phyloP scores from a whole-genome alignment of 2,888 invertebrate genomes.

The Cheilosia vulpina region DNA sequence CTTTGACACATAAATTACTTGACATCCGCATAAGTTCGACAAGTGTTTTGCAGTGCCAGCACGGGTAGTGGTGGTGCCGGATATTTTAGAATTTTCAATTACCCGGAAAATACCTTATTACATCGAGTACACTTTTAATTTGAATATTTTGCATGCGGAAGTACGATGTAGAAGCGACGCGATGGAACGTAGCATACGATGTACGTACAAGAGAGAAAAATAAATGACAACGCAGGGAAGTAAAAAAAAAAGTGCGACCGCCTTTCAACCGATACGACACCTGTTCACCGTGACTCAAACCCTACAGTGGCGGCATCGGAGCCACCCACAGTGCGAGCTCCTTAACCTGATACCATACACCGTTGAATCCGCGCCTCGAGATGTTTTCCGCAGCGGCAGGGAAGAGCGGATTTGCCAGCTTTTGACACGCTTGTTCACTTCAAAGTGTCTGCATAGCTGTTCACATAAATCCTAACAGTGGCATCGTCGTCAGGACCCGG shows the following conservation, averaged over 20 bases:
- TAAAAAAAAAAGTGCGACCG: conserved; percentile 4
- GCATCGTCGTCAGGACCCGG: background rate
- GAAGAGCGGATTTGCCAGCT: conserved; percentile 57
- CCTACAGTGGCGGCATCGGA: background rate
- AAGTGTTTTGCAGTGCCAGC: conserved; percentile 22
- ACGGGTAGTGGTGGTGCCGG: conserved; percentile 17
- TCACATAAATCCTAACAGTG: conserved; percentile 4
- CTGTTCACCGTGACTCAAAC: conserved; percentile 23
- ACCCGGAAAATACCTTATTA: conserved; percentile 67
- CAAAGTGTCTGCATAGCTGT: conserved; percentile 42
- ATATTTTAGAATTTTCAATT: conserved; percentile 67
- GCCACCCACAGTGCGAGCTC: conserved; percentile 21
- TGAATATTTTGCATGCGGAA: conserved; percentile 63
- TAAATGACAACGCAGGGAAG: background rate
- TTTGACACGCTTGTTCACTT: conserved; percentile 69
- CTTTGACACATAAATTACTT: conserved; percentile 49
- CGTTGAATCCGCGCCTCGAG: conserved; percentile 44
- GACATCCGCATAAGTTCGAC: conserved; percentile 44
- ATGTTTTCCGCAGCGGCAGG: conserved; percentile 38
- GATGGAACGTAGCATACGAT: background rate
- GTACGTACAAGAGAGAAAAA: conserved; percentile 6
- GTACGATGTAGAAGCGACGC: conserved; percentile 10
- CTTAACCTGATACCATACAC: conserved; percentile 48
- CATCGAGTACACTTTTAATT: conserved; percentile 67
- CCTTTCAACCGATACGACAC: conserved; percentile 46